Evolutionary conservation across 2,113 vertebrate species (phyloP), one percentile per base, ranked within the genome.

Genomic region (Chitala chitala): DNA sequence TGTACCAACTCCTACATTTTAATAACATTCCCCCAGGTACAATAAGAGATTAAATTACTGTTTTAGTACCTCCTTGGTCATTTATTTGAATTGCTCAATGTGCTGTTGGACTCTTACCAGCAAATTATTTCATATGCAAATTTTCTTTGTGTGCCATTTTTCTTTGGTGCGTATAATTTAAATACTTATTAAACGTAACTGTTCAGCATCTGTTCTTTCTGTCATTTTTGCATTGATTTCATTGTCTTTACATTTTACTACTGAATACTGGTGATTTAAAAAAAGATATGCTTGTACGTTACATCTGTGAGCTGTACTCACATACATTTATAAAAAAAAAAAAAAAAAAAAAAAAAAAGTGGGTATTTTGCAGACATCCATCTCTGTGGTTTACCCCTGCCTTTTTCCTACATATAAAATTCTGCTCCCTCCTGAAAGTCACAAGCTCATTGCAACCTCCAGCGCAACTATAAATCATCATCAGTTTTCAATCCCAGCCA

Each of bases 51-150:
- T 15, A 12, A 59, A 59, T 31, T 24, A 59, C 33, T 59, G 1
- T 58, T 58, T 58, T 33, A 33, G 15, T 10, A 8, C n/a, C n/a
- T n/a, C n/a, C n/a, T n/a, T n/a, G n/a, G n/a, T n/a, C n/a, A 15
- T 59, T 59, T 6, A 33, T 20, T 0, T 0, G 7, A 22, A 38
- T 38, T 36, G 4, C 5, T 36, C 7, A 17, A 7, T 1, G 2
- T n/a, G 9, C 31, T 26, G 33, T n/a, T 38, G 59, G 33, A 63
- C 8, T 63, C 5, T 7, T 36, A 0, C 38, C 3, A 38, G 31
- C 59, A 63, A 38, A 29, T 38, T 63, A 36, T 59, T 33, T 59
- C 56, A 61, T n/a, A 31, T 61, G 31, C 31, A 61, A n/a, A n/a
- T 7, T 36, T 61, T n/a, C 22, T 53, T 33, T 61, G 29, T 31